Evolutionary conservation across 2,113 vertebrate species (phyloP).

Genomic region (Hydrochoerus hydrochaeris): DNA sequence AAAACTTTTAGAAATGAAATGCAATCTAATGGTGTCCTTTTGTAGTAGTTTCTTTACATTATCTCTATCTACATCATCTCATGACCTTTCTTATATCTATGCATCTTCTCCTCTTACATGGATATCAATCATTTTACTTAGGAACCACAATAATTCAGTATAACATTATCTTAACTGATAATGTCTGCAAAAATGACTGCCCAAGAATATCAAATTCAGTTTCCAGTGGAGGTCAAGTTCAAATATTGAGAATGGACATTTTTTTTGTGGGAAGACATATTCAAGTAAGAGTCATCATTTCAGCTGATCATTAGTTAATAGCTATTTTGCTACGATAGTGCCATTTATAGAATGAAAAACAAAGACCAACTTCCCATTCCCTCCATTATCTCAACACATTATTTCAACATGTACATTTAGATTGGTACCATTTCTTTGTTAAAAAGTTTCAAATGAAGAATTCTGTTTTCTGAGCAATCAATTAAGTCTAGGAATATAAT

Average conservation of each 20-base stretch:
- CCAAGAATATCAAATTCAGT: background rate
- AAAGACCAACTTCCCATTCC: background rate
- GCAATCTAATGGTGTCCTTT: background rate
- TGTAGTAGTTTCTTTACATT: background rate
- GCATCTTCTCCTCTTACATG: background rate
- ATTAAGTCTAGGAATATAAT: background rate
- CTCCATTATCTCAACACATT: background rate
- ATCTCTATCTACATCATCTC: background rate
- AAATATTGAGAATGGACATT: background rate
- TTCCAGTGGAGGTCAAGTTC: background rate
- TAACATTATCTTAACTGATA: background rate
- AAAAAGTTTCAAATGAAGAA: background rate
- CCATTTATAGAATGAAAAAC: background rate
- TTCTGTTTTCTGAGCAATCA: background rate
- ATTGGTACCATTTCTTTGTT: background rate
- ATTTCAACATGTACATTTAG: background rate
- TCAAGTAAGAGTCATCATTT: background rate
- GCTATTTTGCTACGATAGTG: background rate
- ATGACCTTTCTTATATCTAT: background rate
- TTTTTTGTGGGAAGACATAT: background rate
- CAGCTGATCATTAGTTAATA: background rate
- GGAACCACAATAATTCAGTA: background rate
- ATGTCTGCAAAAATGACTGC: background rate
- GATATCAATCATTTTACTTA: background rate
- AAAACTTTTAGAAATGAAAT: background rate